phyloP scores from a whole-genome alignment of 2,888 invertebrate genomes.

The Papilio protenor region DNA sequence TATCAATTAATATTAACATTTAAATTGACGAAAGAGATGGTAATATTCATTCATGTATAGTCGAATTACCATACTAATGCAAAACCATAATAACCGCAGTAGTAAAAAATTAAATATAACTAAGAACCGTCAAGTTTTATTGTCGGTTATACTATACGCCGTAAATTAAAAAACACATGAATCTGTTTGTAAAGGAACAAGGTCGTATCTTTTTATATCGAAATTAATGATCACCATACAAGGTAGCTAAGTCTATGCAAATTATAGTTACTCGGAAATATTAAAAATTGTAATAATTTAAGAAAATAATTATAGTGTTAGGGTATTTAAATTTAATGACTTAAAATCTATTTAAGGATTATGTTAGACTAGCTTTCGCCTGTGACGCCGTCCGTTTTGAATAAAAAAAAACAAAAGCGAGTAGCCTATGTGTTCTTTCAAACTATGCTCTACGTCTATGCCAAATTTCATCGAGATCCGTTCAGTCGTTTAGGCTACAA shows the following conservation, averaged over 20 bases:
- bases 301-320: too few relatives aligned
- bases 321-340: too few relatives aligned
- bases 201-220: slow-evolving; percentile 28
- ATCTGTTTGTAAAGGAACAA: slow-evolving; percentile 28
- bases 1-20: neutral
- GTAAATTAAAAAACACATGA: slow-evolving; percentile 37
- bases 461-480: too few relatives aligned
- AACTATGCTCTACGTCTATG: too few relatives aligned
- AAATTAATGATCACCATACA: slow-evolving; percentile 33
- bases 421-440: too few relatives aligned
- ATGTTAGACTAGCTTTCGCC: too few relatives aligned
- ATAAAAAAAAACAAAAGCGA: too few relatives aligned
- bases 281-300: slow-evolving; percentile 1
- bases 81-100: slow-evolving; percentile 18
- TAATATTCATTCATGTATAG: slow-evolving; percentile 5
- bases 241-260: slow-evolving; percentile 1
- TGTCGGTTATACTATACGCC: slow-evolving; percentile 31
- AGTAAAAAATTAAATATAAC: slow-evolving; percentile 25
- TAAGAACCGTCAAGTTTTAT: slow-evolving; percentile 25
- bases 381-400: too few relatives aligned
- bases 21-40: slow-evolving; percentile 2
- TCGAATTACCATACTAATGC: slow-evolving; percentile 11
- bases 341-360: too few relatives aligned
- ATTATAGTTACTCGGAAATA: slow-evolving; percentile 3
- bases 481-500: too few relatives aligned